These are phyloP conservation scores for Cheilosia impressa DNA, from an alignment of 2,888 invertebrate genomes.

Conservation along the genomic window DNA sequence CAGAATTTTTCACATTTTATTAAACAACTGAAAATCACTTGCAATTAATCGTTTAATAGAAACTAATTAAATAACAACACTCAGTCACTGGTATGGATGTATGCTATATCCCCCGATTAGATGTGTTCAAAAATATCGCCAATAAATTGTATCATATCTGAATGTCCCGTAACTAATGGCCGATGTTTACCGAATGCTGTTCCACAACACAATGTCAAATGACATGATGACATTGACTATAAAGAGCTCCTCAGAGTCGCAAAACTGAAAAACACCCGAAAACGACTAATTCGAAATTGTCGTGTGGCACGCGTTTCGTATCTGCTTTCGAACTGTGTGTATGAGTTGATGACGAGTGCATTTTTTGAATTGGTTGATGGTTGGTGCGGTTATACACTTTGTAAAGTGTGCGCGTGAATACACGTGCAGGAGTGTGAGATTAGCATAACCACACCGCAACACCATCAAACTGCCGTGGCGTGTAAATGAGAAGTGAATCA, in stretches of 20 bases:
- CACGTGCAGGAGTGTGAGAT: constrained; percentile 14
- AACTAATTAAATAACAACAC: not conserved
- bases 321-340: constrained; percentile 47
- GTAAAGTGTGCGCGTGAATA: constrained; percentile 37
- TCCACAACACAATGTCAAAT: constrained; percentile 70
- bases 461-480: constrained; percentile 20
- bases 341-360: constrained; percentile 27
- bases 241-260: constrained; percentile 38
- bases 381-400: not conserved
- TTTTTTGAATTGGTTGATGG: constrained; percentile 50
- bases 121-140: constrained; percentile 37
- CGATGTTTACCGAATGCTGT: constrained; percentile 74
- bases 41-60: not conserved
- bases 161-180: constrained; percentile 72
- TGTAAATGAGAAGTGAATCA: constrained; percentile 37
- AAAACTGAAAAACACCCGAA: constrained; percentile 9
- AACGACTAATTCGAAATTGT: constrained; percentile 46
- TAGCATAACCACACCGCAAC: not conserved
- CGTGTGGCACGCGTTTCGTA: constrained; percentile 41
- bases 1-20: too few relatives aligned
- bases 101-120: constrained; percentile 34
- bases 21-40: not conserved
- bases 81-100: constrained; percentile 2
- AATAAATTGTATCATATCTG: constrained; percentile 54
- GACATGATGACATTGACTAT: constrained; percentile 62